Evolutionary conservation across 2,888 invertebrate genomes (phyloP), one percentile per base, ranked within the genome.

Genomic region (Melieria crassipennis): DNA sequence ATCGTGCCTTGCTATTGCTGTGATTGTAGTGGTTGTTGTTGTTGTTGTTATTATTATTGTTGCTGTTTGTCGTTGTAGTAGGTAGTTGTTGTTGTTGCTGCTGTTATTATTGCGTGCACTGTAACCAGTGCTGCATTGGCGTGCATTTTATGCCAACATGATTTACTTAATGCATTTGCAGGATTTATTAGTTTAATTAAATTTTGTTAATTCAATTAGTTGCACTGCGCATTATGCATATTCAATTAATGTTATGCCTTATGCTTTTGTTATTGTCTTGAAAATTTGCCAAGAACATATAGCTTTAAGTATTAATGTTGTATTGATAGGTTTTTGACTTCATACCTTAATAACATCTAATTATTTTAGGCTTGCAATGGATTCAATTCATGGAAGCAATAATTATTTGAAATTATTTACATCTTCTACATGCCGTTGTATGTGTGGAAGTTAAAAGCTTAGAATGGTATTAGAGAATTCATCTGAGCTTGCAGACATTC

Each of bases 151-250:
- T 56, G 30, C 52, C n/a, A 47, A 61, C 61, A 67, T 67, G 67
- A 71, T 71, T 71, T 71, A 64, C 67, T 67, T 58, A 52, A 71
- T 67, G 67, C 50, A 64, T 58, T 68, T 58, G 48, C 63, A 57
- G 58, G 58, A 71, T 71, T 71, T 71, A 71, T 71, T 63, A 67
- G 71, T 71, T 71, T 71, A 71, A 71, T 71, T 66, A 71, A 71
- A 71, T 66, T 71, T 71, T 57, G 71, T 67, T 71, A 71, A 67
- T 71, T 63, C 55, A 67, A 71, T 71, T 71, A 64, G 64, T 7
- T 48, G 30, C 2, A 30, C 30, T 30, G 30, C 30, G 30, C 30
- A 30, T 48, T n/a, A 13, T 43, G 55, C 43, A 50, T 61, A 48
- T 63, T 63, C 63, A 47, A 63, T 63, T 63, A 63, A 61, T 57